These are phyloP conservation scores for Sesia bembeciformis DNA, from an alignment of 2,888 invertebrate species.

Conservation along the genomic window DNA sequence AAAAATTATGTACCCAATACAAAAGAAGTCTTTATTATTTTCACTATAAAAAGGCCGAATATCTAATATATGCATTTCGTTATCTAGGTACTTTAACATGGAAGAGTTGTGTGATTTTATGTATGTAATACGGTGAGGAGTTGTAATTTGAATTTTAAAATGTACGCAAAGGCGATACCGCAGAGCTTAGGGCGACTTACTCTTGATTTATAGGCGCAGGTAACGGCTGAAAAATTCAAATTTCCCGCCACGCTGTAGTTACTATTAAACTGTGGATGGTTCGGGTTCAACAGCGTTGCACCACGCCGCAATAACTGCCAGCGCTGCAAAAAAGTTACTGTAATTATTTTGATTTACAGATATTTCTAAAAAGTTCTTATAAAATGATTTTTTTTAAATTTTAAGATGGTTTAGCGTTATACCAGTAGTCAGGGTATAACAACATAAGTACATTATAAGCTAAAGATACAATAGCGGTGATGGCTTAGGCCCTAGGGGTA, in stretches of 20 bases:
- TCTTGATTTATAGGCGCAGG: conserved; percentile 68
- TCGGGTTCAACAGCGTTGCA: conserved; percentile 29
- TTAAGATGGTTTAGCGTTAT: too few relatives aligned
- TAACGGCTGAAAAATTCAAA: conserved; percentile 71
- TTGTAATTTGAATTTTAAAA: conserved; percentile 69
- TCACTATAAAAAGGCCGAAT: too few relatives aligned
- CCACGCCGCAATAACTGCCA: conserved; percentile 39
- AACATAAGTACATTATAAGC: too few relatives aligned
- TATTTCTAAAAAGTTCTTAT: not conserved
- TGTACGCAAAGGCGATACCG: conserved; percentile 51
- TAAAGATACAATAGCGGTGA: too few relatives aligned
- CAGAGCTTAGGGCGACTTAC: conserved; percentile 62
- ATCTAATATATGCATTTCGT: too few relatives aligned
- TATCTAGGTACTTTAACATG: too few relatives aligned
- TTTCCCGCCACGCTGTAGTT: conserved; percentile 37
- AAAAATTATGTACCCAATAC: too few relatives aligned
- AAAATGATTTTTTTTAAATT: not conserved
- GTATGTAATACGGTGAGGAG: not conserved
- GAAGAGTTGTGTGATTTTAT: too few relatives aligned
- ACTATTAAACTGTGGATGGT: conserved; percentile 28
- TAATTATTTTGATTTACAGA: not conserved
- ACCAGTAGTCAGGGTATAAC: too few relatives aligned
- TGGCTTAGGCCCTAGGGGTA: too few relatives aligned
- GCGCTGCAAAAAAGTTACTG: conserved; percentile 2
- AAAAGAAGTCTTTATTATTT: too few relatives aligned